Evolutionary conservation across 2,113 vertebrate species (phyloP).

Genomic region (Mugil cephalus): DNA sequence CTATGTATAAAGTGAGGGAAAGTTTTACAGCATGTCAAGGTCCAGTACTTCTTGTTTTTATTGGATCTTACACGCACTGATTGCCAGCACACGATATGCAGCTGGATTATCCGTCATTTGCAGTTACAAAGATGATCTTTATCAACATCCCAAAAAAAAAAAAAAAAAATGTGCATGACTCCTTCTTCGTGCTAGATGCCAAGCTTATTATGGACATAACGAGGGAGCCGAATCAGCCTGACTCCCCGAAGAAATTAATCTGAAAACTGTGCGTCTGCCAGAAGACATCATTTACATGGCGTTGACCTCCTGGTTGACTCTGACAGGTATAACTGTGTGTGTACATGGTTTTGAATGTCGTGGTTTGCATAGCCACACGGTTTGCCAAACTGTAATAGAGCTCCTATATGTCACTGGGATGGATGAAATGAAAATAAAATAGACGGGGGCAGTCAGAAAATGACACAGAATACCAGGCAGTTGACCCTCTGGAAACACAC

Average conservation of each 20-base stretch:
- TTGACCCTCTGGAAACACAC: conserved; percentile 9
- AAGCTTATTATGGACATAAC: conserved; percentile 44
- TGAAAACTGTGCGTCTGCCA: conserved; percentile 29
- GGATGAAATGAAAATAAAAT: conserved; percentile 23
- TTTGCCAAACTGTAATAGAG: conserved; percentile 55
- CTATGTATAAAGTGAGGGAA: too few relatives aligned
- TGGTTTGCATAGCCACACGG: conserved; percentile 4
- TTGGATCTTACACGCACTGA: background rate
- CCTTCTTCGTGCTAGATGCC: conserved; percentile 14
- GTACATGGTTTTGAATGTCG: background rate
- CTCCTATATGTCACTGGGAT: conserved; percentile 9
- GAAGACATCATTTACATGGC: conserved; percentile 1
- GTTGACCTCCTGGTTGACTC: conserved; percentile 7
- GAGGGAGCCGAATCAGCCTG: conserved; percentile 6
- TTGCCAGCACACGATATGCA: background rate
- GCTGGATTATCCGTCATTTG: background rate
- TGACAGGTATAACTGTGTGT: conserved; percentile 26
- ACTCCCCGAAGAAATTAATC: conserved; percentile 27
- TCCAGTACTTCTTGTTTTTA: background rate
- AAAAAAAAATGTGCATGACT: background rate
- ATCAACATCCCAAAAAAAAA: conserved; percentile 15
- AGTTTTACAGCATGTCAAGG: too few relatives aligned
- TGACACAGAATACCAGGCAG: background rate
- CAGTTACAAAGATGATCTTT: conserved; percentile 10
- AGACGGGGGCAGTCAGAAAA: conserved; percentile 7